Percentiles rank a stretch among this genome's conserved stretches.
phyloP scores from a whole-genome alignment of 1,140 invertebrate species.

The Homarus americanus region DNA sequence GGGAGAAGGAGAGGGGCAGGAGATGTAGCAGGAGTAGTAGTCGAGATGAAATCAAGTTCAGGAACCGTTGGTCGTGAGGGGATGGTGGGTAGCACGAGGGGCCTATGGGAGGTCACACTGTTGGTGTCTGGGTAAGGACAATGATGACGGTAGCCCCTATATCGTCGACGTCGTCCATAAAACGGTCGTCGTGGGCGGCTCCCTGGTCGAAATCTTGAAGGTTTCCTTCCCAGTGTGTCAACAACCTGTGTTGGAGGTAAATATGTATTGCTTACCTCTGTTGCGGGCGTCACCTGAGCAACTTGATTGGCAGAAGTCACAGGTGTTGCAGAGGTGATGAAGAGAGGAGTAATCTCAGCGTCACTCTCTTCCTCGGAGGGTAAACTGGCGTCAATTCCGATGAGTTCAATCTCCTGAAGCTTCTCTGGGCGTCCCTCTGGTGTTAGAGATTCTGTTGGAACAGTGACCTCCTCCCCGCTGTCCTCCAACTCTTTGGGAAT shows the following conservation, averaged over 20 bases:
- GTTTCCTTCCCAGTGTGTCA: neutral
- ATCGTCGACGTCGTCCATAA: neutral
- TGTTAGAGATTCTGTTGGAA: neutral
- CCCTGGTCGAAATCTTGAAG: neutral
- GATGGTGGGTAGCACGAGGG: slow-evolving; percentile 15
- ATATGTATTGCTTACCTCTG: slow-evolving; percentile 2
- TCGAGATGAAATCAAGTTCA: slow-evolving; percentile 18
- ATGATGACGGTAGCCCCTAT: neutral
- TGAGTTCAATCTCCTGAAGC: slow-evolving; percentile 22
- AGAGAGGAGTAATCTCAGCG: neutral
- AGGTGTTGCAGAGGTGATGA: neutral
- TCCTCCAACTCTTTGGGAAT: neutral
- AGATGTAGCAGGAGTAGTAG: neutral
- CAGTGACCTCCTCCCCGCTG: neutral
- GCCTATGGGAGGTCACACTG: neutral
- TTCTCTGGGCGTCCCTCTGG: neutral
- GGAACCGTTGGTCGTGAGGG: slow-evolving; percentile 15
- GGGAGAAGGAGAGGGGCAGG: neutral
- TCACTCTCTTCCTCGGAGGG: slow-evolving; percentile 12
- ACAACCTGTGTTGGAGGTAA: neutral
- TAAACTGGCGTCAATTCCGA: slow-evolving; percentile 42
- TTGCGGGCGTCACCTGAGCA: neutral
- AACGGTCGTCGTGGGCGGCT: neutral
- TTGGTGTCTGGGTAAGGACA: neutral
- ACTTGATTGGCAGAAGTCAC: neutral